Base-by-base conservation (phyloP, 2,113 vertebrate species). In the Scartelaos histophorus region DNA sequence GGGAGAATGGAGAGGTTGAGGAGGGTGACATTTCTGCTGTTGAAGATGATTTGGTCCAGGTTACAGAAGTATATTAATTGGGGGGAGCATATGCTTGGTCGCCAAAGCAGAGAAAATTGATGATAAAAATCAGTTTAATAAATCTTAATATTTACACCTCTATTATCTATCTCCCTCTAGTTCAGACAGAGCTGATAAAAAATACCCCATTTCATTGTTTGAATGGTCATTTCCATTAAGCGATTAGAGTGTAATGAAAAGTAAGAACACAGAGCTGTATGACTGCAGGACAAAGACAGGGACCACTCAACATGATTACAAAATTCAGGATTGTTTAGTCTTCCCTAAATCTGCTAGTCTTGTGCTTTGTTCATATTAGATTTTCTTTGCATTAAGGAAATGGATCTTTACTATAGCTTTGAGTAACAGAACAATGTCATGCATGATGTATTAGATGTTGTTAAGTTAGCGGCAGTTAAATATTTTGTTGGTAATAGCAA, bases 331-430 rank as follows among this genome's bases (percentile, higher is more conserved):
- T n/a, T 58, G 24, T 72, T 74, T 73, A 58, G 22, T 57, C 38
- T 17, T 67, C 4, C 38, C 51, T 53, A 61, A 74, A 67, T 69
- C 38, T 47, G 29, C 21, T 24, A n/a, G 35, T 35, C 21, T 21
- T 69, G 10, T 66, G 54, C 76, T 81, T 67, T 75, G 7, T 74
- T 62, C 34, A 19, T 64, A 87, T 90, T 90, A 72, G 72, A 89
- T 91, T 89, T 74, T 6, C 53, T 84, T 81, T 86, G 70, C 57
- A 79, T 83, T 79, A 66, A 60, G 67, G 76, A 72, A 77, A 62
- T 53, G 22, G 51, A 76, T 71, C 24, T 61, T 61, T 45, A 38
- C 35, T 10, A 61, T 7, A 38, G 34, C 34, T 38, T 38, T 64
- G 34, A 64, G 34, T 43, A 34, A 21, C 34, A 21, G 43, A 16